Percentiles rank a stretch among this genome's conserved stretches.
These are phyloP conservation scores for Conchocele bisecta DNA, from an alignment of 2,888 invertebrate genomes.

Conservation along the genomic window DNA sequence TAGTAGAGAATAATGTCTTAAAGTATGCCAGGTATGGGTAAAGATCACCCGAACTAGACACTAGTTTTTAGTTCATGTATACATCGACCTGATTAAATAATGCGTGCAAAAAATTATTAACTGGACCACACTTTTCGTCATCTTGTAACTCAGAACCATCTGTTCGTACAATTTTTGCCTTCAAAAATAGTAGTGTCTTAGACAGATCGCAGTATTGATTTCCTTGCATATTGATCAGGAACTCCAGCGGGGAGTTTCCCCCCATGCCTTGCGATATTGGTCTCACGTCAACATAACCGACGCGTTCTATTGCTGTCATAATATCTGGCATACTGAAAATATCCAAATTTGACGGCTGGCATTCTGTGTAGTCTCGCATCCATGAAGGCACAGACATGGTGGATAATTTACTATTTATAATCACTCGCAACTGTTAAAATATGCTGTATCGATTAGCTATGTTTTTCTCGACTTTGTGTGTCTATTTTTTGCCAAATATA, in stretches of 20 bases:
- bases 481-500: too few relatives aligned
- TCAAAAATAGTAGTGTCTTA: conserved; percentile 23
- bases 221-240: conserved; percentile 9
- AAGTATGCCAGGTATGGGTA: background rate
- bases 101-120: conserved; percentile 24
- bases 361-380: conserved; percentile 10
- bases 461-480: too few relatives aligned
- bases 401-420: too few relatives aligned
- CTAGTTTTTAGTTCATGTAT: conserved; percentile 24
- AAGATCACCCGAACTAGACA: background rate
- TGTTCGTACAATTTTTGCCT: conserved; percentile 28
- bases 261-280: conserved; percentile 20
- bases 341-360: conserved; percentile 10
- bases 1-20: background rate
- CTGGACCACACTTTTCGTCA: conserved; percentile 35
- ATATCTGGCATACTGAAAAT: conserved; percentile 8
- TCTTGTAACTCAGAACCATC: conserved; percentile 7
- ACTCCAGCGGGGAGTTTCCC: conserved; percentile 11
- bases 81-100: conserved; percentile 44
- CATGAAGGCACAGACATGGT: too few relatives aligned
- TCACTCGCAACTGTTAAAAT: too few relatives aligned
- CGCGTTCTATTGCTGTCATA: conserved; percentile 27
- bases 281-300: conserved; percentile 11
- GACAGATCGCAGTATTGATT: conserved; percentile 23
- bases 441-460: too few relatives aligned